Percentiles rank a stretch among this genome's conserved stretches.
Evolutionary conservation across 2,888 invertebrate genomes (phyloP).

Genomic region (Cristatella mucedo): DNA sequence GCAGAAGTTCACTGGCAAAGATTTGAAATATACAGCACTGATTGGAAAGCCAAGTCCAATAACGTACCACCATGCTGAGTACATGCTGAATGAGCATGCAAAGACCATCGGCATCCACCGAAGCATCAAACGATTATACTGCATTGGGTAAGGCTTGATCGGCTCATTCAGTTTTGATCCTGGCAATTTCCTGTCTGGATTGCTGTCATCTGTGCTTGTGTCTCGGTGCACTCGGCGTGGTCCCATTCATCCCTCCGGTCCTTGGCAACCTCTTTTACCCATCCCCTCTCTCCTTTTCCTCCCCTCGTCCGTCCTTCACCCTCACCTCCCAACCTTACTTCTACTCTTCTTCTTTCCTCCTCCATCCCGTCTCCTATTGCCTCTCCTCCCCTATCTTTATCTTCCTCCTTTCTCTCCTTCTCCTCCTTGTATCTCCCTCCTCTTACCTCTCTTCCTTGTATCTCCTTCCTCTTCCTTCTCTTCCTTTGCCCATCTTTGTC

Average conservation of each 20-base stretch:
- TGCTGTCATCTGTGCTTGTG: no score
- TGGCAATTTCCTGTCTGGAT: no score
- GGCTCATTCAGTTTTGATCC: no score
- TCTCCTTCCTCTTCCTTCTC: no score
- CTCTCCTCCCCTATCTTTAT: background rate
- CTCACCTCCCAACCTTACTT: background rate
- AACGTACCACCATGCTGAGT: conserved; percentile 50
- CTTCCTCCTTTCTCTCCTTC: no score
- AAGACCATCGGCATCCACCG: conserved; percentile 40
- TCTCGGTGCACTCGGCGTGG: no score
- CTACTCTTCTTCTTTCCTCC: background rate
- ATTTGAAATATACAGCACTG: conserved; percentile 47
- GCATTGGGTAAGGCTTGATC: conserved; percentile 45
- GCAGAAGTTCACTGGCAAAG: conserved; percentile 46
- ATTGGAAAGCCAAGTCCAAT: conserved; percentile 52
- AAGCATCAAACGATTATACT: conserved; percentile 45
- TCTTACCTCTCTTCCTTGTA: background rate
- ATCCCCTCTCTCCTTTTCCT: background rate
- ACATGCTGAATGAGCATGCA: conserved; percentile 45
- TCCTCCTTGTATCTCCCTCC: background rate
- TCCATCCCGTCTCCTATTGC: background rate
- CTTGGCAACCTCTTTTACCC: background rate
- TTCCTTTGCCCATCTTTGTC: background rate
- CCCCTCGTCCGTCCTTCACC: background rate
- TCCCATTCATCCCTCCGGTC: no score